These are phyloP conservation scores for Brevimyrus niger DNA, from an alignment of 2,113 vertebrate species.

Conservation along the genomic window DNA sequence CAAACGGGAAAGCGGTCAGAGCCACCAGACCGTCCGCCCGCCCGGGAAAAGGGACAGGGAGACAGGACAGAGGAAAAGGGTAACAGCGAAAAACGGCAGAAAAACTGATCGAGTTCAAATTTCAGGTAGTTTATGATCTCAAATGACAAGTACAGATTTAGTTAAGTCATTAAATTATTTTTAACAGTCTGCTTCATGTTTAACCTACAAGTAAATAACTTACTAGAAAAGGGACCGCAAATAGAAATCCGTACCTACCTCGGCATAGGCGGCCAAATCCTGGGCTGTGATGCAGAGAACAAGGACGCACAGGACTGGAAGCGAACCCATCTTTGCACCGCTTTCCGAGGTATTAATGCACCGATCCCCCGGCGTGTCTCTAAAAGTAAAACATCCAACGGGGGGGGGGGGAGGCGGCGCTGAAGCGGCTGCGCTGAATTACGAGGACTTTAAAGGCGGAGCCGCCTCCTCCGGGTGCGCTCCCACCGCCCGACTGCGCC, in stretches of 20 bases:
- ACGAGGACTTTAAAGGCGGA: neutral
- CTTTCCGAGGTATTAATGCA: conserved; percentile 16
- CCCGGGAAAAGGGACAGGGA: neutral
- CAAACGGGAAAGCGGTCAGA: neutral
- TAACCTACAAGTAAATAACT: neutral
- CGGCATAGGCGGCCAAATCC: conserved; percentile 68
- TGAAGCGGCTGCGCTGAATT: neutral
- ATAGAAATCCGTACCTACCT: conserved; percentile 54
- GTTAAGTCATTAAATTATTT: neutral
- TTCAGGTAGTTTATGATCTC: neutral
- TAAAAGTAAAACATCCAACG: conserved; percentile 26
- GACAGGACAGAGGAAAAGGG: neutral
- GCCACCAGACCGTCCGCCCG: neutral
- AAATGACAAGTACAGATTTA: neutral
- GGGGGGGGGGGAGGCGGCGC: neutral
- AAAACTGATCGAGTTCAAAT: neutral
- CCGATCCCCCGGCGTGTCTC: neutral
- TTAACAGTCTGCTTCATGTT: neutral
- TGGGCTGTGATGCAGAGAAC: conserved; percentile 63
- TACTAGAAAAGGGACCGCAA: neutral
- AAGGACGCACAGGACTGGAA: conserved; percentile 54
- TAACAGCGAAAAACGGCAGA: neutral
- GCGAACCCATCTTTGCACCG: conserved; percentile 51
- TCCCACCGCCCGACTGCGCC: conserved; percentile 43
- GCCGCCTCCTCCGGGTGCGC: neutral